Conservation (phyloP, 2,888 invertebrate genomes). For the Meloe dianella region DNA sequence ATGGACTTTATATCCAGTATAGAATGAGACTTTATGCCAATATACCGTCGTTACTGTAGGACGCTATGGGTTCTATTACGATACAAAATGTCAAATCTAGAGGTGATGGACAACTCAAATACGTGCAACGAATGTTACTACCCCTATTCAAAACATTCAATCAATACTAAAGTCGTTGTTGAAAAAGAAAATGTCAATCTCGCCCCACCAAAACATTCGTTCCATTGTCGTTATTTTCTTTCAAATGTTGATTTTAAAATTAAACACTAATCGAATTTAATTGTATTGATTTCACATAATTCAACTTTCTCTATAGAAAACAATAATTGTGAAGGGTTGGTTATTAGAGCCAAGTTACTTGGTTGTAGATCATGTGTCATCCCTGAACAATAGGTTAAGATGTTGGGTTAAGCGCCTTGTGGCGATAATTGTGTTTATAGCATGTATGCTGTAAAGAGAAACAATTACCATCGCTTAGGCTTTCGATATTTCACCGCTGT, state of each 20-base stretch:
- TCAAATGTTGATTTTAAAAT: background rate
- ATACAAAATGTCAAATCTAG: constrained; percentile 54
- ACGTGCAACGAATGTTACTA: constrained; percentile 48
- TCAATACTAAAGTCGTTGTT: constrained; percentile 28
- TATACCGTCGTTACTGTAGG: constrained; percentile 51
- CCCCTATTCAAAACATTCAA: constrained; percentile 38
- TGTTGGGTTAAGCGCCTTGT: constrained; percentile 50
- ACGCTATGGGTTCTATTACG: constrained; percentile 52
- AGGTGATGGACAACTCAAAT: constrained; percentile 53
- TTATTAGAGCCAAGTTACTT: background rate
- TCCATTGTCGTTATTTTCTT: background rate
- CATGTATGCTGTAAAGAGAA: constrained; percentile 56
- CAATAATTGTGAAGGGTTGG: constrained; percentile 4
- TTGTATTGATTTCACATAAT: background rate
- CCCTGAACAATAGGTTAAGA: constrained; percentile 44
- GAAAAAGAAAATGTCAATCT: background rate
- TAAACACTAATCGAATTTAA: background rate
- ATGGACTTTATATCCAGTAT: constrained; percentile 57
- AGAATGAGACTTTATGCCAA: constrained; percentile 59
- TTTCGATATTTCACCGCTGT: constrained; percentile 56
- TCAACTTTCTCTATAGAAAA: background rate
- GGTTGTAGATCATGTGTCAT: constrained; percentile 51
- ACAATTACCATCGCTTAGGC: constrained; percentile 58
- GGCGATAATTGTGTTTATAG: constrained; percentile 58
- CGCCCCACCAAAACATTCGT: background rate